Percentiles rank a stretch among this genome's conserved stretches.
These are phyloP conservation scores for Tipula lateralis DNA, from an alignment of 2,888 invertebrate genomes.

Conservation along the genomic window DNA sequence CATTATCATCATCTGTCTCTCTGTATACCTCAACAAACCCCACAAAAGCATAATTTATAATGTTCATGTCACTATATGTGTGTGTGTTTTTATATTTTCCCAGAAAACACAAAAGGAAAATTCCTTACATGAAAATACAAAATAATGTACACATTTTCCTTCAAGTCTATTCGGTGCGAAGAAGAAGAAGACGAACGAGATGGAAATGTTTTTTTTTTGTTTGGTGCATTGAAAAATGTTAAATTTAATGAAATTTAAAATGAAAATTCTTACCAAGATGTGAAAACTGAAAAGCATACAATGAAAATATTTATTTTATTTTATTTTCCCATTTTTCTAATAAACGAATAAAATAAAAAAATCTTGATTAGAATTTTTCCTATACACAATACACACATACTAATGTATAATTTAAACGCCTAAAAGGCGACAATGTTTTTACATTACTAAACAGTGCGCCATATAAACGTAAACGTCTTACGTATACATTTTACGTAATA, in stretches of 20 bases:
- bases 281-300: neutral
- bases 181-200: too few species aligned
- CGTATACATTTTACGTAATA: too few species aligned
- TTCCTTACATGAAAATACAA: neutral
- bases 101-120: neutral
- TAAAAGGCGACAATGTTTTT: neutral
- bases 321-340: neutral
- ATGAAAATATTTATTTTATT: neutral
- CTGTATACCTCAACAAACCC: neutral
- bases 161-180: too few species aligned
- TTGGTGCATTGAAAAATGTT: neutral
- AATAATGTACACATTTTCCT: neutral
- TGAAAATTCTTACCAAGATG: neutral
- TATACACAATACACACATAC: too few species aligned
- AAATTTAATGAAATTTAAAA: neutral
- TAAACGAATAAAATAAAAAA: conserved; percentile 4
- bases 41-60: neutral
- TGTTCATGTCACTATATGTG: neutral
- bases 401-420: conserved; percentile 5
- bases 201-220: neutral
- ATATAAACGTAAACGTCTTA: too few species aligned
- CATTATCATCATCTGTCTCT: neutral
- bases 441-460: neutral
- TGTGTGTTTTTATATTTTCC: neutral
- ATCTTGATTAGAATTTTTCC: neutral